These are phyloP conservation scores for Petrophora chlorosata DNA, from an alignment of 2,888 invertebrate genomes.

Conservation along the genomic window DNA sequence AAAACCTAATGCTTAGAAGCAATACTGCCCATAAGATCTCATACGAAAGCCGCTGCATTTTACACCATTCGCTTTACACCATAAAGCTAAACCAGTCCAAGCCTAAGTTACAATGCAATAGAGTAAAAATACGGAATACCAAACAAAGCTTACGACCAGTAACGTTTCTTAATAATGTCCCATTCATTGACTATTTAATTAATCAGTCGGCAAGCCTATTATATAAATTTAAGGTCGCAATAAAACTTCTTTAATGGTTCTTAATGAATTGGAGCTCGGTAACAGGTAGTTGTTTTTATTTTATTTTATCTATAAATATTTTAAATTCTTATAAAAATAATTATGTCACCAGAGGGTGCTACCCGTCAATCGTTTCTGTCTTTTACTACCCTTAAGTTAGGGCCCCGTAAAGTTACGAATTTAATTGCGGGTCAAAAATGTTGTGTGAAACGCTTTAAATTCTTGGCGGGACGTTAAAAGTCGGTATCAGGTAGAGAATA, in stretches of 20 bases:
- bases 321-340: constrained; percentile 66
- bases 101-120: constrained; percentile 16
- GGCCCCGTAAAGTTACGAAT: constrained; percentile 58
- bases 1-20: no score
- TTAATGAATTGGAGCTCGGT: constrained; percentile 77
- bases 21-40: neutral
- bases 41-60: neutral
- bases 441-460: constrained; percentile 45
- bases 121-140: constrained; percentile 47
- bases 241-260: constrained; percentile 73
- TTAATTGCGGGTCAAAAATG: constrained; percentile 61
- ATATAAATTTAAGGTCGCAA: constrained; percentile 67
- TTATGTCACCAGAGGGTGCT: constrained; percentile 50
- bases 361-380: constrained; percentile 18
- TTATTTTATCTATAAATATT: constrained; percentile 59
- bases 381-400: constrained; percentile 37
- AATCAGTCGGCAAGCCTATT: constrained; percentile 58
- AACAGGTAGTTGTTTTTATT: constrained; percentile 64
- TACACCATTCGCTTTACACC: neutral
- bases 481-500: constrained; percentile 27
- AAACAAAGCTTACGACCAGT: constrained; percentile 42
- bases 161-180: constrained; percentile 37
- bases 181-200: constrained; percentile 71
- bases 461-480: constrained; percentile 33
- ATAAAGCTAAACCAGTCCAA: constrained; percentile 4